Conservation (phyloP, 2,113 vertebrate genomes). For the Siniperca knerii region DNA sequence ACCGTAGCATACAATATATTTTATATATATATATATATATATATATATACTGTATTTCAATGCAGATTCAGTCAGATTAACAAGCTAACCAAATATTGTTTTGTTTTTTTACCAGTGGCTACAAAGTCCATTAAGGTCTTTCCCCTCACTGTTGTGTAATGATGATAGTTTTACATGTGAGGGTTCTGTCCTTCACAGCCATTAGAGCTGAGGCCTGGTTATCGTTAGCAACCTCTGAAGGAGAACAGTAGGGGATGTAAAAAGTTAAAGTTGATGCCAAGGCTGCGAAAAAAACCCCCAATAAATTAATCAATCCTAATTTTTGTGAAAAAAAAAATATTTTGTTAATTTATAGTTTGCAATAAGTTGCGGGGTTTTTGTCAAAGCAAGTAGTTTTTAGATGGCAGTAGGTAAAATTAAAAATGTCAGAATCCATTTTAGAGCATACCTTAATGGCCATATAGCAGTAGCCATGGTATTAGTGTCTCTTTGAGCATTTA, state of each 20-base stretch:
- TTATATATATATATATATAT: too few species aligned
- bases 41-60: neutral
- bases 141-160: constrained; percentile 3
- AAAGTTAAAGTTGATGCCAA: neutral
- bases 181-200: constrained; percentile 24
- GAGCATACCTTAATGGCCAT: neutral
- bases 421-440: neutral
- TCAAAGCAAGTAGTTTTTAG: neutral
- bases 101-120: neutral
- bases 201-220: constrained; percentile 43
- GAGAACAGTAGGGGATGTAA: neutral
- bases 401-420: neutral
- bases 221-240: neutral
- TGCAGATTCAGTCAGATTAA: neutral
- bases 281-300: neutral
- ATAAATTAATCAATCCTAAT: neutral
- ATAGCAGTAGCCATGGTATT: neutral
- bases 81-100: neutral
- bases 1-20: too few species aligned
- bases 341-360: neutral
- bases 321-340: neutral
- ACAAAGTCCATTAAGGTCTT: neutral
- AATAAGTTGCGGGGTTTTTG: neutral
- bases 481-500: constrained; percentile 10
- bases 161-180: constrained; percentile 38